phyloP scores from a whole-genome alignment of 2,113 vertebrate species.

The Carollia perspicillata region DNA sequence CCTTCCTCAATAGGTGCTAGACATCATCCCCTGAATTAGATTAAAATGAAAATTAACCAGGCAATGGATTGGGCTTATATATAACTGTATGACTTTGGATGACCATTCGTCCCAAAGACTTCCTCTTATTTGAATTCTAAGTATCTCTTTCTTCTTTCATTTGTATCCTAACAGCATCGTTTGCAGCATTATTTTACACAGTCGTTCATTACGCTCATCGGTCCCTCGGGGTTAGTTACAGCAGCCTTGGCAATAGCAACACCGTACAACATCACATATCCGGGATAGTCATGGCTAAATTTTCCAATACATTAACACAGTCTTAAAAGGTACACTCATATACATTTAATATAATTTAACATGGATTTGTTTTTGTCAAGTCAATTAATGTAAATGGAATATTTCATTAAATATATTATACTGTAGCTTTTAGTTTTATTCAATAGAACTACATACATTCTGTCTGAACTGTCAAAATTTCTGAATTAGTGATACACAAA shows the following conservation, averaged over 20 bases:
- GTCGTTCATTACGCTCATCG: background rate
- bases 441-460: background rate
- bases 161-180: background rate
- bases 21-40: background rate
- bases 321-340: background rate
- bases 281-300: background rate
- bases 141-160: background rate
- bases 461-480: constrained; percentile 6
- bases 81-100: background rate
- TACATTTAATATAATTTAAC: background rate
- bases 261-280: background rate
- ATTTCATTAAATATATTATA: background rate
- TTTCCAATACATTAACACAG: background rate
- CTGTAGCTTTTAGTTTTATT: constrained; percentile 34
- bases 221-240: background rate
- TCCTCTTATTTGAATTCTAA: background rate
- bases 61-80: background rate
- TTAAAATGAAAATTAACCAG: background rate
- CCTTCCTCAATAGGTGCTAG: background rate
- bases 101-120: background rate
- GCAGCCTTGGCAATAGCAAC: background rate
- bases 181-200: background rate
- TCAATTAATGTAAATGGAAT: background rate
- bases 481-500: constrained; percentile 9
- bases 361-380: background rate